Percentiles rank a stretch among this genome's conserved stretches.
These are phyloP conservation scores for Strix uralensis DNA, from an alignment of 2,113 vertebrate genomes.

Conservation along the genomic window DNA sequence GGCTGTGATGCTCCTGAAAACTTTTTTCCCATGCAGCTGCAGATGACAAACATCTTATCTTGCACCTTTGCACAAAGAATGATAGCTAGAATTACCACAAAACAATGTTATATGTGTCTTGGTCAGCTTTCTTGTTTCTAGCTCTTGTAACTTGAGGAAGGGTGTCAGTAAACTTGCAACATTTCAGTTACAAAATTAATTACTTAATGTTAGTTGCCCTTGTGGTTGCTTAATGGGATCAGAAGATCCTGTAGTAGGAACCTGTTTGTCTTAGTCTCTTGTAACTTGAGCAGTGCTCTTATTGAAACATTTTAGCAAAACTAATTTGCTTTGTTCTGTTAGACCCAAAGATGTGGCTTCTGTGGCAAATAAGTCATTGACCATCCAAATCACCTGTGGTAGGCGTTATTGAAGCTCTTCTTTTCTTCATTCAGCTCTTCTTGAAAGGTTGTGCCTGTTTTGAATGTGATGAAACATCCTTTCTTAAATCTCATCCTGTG, in stretches of 20 bases:
- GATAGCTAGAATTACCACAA: not conserved
- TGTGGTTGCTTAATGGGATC: not conserved
- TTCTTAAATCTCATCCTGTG: not conserved
- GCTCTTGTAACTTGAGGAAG: constrained; percentile 12
- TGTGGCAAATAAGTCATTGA: not conserved
- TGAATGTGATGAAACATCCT: not conserved
- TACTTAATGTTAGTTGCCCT: constrained; percentile 36
- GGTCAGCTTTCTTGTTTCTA: not conserved
- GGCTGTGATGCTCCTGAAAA: not conserved
- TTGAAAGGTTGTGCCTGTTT: not conserved
- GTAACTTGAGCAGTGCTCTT: not conserved
- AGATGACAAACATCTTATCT: not conserved
- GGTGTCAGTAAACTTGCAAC: constrained; percentile 29
- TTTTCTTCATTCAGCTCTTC: not conserved
- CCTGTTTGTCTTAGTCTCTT: not conserved
- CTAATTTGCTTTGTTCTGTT: not conserved
- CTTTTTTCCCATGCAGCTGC: not conserved
- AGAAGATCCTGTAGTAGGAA: not conserved
- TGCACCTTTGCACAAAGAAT: not conserved
- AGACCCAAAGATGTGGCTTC: not conserved
- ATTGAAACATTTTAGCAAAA: not conserved
- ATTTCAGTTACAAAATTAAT: constrained; percentile 52
- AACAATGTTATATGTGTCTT: not conserved
- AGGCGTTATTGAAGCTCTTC: not conserved
- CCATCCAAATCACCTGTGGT: not conserved